A percentile compares a stretch with the other conserved stretches of the same genome.
These are phyloP conservation scores for Ornithoptera priamus DNA, from an alignment of 2,888 invertebrate genomes.

Conservation along the genomic window DNA sequence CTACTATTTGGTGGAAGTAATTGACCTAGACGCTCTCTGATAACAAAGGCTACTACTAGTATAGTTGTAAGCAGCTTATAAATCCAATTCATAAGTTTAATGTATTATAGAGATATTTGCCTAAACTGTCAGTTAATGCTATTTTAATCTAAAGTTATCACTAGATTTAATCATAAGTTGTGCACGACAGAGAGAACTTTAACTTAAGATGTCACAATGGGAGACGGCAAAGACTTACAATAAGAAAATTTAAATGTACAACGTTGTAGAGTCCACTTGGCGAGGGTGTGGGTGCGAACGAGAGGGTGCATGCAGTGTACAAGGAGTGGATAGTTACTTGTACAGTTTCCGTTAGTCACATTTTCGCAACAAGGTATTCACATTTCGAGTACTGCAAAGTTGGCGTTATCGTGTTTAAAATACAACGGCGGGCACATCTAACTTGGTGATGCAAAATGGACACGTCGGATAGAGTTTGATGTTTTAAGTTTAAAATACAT, in stretches of 20 bases:
- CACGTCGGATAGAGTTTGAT: constrained; percentile 43
- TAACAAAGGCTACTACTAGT: no score
- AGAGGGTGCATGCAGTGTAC: constrained; percentile 15
- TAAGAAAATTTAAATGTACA: constrained; percentile 57
- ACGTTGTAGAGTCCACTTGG: constrained; percentile 40
- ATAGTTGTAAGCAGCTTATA: no score
- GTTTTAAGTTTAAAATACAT: constrained; percentile 10
- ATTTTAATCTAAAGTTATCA: constrained; percentile 23
- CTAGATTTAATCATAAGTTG: constrained; percentile 14
- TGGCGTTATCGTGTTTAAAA: constrained; percentile 79
- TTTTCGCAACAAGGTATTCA: constrained; percentile 80
- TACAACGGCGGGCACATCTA: constrained; percentile 77
- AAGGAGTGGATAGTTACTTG: constrained; percentile 73
- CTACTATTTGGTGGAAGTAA: no score
- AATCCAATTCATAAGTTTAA: no score
- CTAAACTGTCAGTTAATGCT: constrained; percentile 32
- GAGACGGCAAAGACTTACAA: constrained; percentile 30
- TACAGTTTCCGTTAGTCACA: constrained; percentile 79
- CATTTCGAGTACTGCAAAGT: constrained; percentile 79
- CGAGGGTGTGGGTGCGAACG: constrained; percentile 29
- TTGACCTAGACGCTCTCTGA: no score
- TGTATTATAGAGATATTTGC: constrained; percentile 33
- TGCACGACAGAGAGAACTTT: constrained; percentile 12
- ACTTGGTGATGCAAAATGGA: constrained; percentile 78
- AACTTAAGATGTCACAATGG: constrained; percentile 20